These are phyloP conservation scores for Periplaneta americana DNA, from an alignment of 1,140 invertebrate genomes.

Conservation along the genomic window DNA sequence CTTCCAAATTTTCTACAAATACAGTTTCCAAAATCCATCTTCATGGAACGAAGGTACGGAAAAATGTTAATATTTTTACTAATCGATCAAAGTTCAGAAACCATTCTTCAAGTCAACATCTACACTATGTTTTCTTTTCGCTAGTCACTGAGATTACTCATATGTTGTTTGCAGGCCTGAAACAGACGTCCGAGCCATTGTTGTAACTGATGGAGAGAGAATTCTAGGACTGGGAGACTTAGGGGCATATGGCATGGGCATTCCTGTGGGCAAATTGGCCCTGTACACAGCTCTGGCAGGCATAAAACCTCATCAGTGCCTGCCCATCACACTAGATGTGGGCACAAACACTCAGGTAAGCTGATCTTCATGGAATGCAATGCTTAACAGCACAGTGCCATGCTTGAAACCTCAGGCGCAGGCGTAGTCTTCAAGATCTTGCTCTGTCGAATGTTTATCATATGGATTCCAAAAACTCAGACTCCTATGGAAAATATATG, in stretches of 20 bases:
- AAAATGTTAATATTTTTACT: slow-evolving; percentile 13
- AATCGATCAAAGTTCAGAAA: not conserved
- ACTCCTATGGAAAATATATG: too few relatives aligned
- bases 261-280: slow-evolving; percentile 86
- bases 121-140: slow-evolving; percentile 1
- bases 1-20: too few relatives aligned
- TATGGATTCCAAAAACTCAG: too few relatives aligned
- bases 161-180: slow-evolving; percentile 63
- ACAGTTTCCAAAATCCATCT: too few relatives aligned
- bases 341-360: slow-evolving; percentile 84
- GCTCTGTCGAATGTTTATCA: too few relatives aligned
- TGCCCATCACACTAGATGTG: slow-evolving; percentile 87
- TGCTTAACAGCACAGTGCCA: too few relatives aligned
- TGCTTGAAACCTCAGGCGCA: too few relatives aligned
- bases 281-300: slow-evolving; percentile 89
- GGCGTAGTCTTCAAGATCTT: too few relatives aligned
- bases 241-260: slow-evolving; percentile 93
- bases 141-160: not conserved
- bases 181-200: slow-evolving; percentile 80
- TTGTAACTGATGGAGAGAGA: slow-evolving; percentile 91
- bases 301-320: slow-evolving; percentile 82
- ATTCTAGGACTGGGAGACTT: slow-evolving; percentile 90
- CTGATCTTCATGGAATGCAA: too few relatives aligned
- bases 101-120: too few relatives aligned
- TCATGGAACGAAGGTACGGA: not conserved